Conservation (phyloP, 37 sponge, comb jelly and placozoan species). For the Cladorhizidae sp. region DNA sequence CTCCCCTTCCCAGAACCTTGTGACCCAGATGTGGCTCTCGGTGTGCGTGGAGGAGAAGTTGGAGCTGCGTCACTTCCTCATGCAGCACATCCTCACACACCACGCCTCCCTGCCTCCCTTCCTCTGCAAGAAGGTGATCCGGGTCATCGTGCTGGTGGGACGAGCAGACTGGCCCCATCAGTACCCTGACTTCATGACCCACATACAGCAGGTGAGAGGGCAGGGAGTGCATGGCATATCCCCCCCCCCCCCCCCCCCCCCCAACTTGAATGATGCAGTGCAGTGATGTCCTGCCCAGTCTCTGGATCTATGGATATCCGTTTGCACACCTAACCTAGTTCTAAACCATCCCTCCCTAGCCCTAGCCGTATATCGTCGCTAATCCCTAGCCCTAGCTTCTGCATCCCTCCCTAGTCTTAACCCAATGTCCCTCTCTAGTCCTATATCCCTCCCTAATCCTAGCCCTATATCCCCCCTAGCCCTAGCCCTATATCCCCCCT, state of each 20-base stretch:
- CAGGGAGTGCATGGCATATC: too few species aligned
- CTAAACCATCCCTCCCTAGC: too few species aligned
- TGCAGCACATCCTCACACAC: slow-evolving; percentile 33
- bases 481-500: too few species aligned
- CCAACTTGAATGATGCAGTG: too few species aligned
- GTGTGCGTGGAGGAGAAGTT: slow-evolving; percentile 19
- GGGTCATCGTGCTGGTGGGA: slow-evolving; percentile 73
- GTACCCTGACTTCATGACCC: slow-evolving; percentile 79
- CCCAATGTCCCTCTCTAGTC: background rate
- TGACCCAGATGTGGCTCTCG: slow-evolving; percentile 57
- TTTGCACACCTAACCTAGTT: too few species aligned
- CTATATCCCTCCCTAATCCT: background rate
- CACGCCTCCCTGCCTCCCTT: slow-evolving; percentile 43
- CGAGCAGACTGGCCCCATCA: slow-evolving; percentile 84
- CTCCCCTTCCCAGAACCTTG: slow-evolving; percentile 34
- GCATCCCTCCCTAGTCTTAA: background rate
- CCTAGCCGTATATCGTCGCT: too few species aligned
- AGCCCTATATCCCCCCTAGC: too few species aligned
- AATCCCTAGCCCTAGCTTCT: too few species aligned
- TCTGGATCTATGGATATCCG: too few species aligned
- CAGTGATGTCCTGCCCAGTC: too few species aligned
- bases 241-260: too few species aligned
- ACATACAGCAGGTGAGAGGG: slow-evolving; percentile 58
- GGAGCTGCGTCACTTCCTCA: slow-evolving; percentile 56
- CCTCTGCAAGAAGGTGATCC: slow-evolving; percentile 74